Evolutionary conservation across 2,113 vertebrate genomes (phyloP).

Genomic region (Plecotus auritus): DNA sequence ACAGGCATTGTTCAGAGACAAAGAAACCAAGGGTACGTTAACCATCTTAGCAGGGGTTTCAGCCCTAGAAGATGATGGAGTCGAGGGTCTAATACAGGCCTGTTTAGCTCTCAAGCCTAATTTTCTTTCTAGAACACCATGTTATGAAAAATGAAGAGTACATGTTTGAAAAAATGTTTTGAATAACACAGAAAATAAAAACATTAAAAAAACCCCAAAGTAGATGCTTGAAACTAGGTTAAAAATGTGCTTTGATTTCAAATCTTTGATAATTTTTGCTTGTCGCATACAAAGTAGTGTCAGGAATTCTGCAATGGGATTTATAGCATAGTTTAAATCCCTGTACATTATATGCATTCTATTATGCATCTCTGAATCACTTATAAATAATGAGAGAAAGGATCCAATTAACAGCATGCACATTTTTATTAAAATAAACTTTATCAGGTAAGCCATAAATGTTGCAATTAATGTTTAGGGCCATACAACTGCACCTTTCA

Average conservation of each 20-base stretch:
- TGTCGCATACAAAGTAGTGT: neutral
- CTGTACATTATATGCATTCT: neutral
- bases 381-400: neutral
- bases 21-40: neutral
- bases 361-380: neutral
- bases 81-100: neutral
- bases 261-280: neutral
- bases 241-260: neutral
- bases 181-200: neutral
- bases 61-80: neutral
- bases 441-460: neutral
- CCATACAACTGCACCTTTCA: neutral
- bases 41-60: neutral
- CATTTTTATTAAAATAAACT: conserved; percentile 20
- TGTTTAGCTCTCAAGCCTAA: neutral
- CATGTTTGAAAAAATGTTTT: neutral
- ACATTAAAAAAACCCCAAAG: neutral
- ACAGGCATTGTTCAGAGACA: neutral
- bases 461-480: neutral
- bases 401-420: neutral
- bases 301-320: neutral
- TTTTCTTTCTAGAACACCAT: neutral
- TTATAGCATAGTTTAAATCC: neutral
- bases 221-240: neutral
- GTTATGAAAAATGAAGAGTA: neutral